Evolutionary conservation across 2,113 vertebrate species (phyloP), one percentile per base, ranked within the genome.

Genomic region (Parotia lawesii): DNA sequence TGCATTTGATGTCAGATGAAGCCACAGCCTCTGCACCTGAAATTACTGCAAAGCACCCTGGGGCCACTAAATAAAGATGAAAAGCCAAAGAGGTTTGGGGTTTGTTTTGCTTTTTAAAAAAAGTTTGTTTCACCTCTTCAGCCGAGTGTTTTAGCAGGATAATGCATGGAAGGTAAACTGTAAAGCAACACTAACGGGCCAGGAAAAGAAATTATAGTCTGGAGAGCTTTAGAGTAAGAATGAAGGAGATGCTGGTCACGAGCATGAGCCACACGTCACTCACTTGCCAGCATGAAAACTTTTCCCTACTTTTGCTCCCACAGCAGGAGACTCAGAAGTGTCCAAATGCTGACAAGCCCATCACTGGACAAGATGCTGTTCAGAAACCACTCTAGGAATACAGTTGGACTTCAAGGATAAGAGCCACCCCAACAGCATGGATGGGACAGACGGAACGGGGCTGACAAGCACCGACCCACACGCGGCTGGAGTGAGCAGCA

Each of bases 1-100:
- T 64, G 85, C 45, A 78, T 78, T 87, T 71, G 85, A 93, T 96
- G 94, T 85, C 87, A 84, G 89, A 90, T 65, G 84, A 74, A 96
- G 94, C 88, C 96, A 87, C 94, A 87, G 75, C 47, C 88, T 95
- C 95, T 90, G 84, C 1, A 7, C 74, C 84, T 60, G 47, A 96
- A 96, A 95, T 94, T 95, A 96, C 90, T 93, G 79, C 85, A 44
- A 96, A 94, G 95, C 88, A 96, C 97, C 94, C 94, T 85, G 82
- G 96, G 90, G 96, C 92, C 96, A 87, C 92, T 45, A 93, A 95
- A 94, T 35, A 93, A 88, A 93, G 80, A 70, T 31, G 65, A 90
- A 93, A 91, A 94, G 91, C 89, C 37, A 48, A 93, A 92, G 78
- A 93, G 85, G 87, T 87, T 67, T 61, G 24, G 77, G 67, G 37